Base-by-base conservation (phyloP, 2,888 invertebrate genomes). In the Lydus trimaculatus region DNA sequence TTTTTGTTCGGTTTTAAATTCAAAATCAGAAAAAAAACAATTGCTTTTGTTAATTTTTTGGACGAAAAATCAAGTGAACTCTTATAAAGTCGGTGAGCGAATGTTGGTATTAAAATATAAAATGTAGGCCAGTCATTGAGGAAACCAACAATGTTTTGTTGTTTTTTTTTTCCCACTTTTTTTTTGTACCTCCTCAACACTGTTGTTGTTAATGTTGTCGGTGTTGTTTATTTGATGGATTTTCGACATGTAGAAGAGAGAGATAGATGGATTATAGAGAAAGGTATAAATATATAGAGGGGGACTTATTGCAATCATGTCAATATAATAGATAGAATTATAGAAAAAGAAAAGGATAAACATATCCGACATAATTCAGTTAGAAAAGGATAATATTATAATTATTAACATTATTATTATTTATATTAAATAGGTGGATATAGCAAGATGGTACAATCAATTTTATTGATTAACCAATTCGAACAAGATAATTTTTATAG, bases 71-170 rank as follows among this genome's bases (percentile, higher is more conserved):
- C 43, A 43, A 43, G n/a, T 43, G n/a, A 43, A 43, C 43, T n/a
- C 43, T 43, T 43, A 7, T 8, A 43, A 43, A 43, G 43, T 43
- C 43, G n/a, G 43, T 17, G 43, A 43, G 43, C 43, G 43, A 43
- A 43, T 43, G 43, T 43, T 43, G 43, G n/a, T n/a, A n/a, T 43
- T 43, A n/a, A 33, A 33, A 33, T 7, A n/a, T 43, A 8, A 43
- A 43, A 43, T 43, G 43, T 43, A 43, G 43, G 43, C 5, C 43
- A 43, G 43, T 43, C 5, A 43, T 17, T 43, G 43, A 17, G 43
- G 43, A 43, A 43, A 43, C n/a, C 43, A 43, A 43, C 43, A 43
- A 43, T 43, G 39, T 39, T 39, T 39, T n/a, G 39, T 43, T 43
- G 43, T 28, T 43, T 17, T 0, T 43, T 43, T 43, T 43, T 43